Conservation (phyloP, 2,113 vertebrate species). For the Cheilinus undulatus region DNA sequence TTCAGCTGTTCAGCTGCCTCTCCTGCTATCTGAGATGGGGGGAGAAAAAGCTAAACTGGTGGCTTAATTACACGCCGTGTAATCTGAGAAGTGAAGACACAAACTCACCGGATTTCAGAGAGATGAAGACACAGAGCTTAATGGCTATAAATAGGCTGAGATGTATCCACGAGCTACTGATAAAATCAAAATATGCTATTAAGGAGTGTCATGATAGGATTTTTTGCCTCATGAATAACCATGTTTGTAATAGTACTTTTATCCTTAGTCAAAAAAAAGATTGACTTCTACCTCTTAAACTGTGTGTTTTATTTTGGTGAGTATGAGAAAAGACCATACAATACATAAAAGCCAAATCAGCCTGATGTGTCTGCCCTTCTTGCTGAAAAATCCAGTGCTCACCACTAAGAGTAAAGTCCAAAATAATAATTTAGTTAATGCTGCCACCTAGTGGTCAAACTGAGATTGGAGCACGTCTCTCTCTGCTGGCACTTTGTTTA, state of each 20-base stretch:
- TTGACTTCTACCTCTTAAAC: too few relatives aligned
- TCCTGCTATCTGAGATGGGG: conserved; percentile 21
- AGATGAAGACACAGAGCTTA: conserved; percentile 41
- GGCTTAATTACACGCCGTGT: conserved; percentile 57
- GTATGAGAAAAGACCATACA: neutral
- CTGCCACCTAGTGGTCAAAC: conserved; percentile 51
- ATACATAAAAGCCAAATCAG: neutral
- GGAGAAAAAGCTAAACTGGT: conserved; percentile 36
- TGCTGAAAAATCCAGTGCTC: neutral
- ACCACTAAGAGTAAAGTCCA: neutral
- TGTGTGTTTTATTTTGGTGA: neutral
- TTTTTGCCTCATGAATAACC: neutral
- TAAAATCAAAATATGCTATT: too few relatives aligned
- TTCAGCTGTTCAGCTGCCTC: conserved; percentile 37
- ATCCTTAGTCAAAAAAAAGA: too few relatives aligned
- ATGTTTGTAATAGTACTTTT: neutral
- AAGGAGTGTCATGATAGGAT: too few relatives aligned
- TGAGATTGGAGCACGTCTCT: too few relatives aligned
- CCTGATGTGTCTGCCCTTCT: neutral
- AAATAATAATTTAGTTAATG: conserved; percentile 13
- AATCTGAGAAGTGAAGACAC: conserved; percentile 48
- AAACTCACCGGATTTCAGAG: conserved; percentile 41
- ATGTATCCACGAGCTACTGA: neutral
- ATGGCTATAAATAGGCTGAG: conserved; percentile 43
- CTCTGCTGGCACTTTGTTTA: conserved; percentile 9